Conservation (phyloP, 1,140 invertebrate species). For the Drosophila parabipectinata region DNA sequence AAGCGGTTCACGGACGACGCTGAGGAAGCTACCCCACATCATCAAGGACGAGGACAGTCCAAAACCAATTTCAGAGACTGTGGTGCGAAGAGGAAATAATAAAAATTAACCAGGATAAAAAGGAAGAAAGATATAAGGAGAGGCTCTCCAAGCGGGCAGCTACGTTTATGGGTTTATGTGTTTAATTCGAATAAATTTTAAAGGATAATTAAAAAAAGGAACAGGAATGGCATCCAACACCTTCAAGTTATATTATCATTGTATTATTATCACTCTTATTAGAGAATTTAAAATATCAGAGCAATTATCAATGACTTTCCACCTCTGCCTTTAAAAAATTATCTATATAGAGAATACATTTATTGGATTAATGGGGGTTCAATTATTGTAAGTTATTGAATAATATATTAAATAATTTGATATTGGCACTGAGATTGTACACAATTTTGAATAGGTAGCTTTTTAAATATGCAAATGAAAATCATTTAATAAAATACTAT, state of each 20-base stretch:
- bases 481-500: no score
- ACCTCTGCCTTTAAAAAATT: no score
- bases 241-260: not conserved
- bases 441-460: no score
- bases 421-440: no score
- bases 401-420: no score
- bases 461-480: no score
- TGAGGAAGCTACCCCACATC: not conserved
- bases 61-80: conserved; percentile 57
- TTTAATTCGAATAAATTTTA: conserved; percentile 17
- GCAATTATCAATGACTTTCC: no score
- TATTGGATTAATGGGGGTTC: no score
- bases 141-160: conserved; percentile 1
- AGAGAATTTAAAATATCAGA: not conserved
- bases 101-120: conserved; percentile 70
- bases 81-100: conserved; percentile 67
- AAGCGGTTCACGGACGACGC: conserved; percentile 27
- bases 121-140: conserved; percentile 19
- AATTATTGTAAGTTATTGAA: no score
- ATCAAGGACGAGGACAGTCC: conserved; percentile 24
- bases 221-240: not conserved
- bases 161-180: conserved; percentile 51
- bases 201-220: not conserved
- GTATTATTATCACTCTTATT: not conserved
- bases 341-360: no score